phyloP scores from a whole-genome alignment of 2,113 vertebrate genomes.

The Neopipo cinnamomea region DNA sequence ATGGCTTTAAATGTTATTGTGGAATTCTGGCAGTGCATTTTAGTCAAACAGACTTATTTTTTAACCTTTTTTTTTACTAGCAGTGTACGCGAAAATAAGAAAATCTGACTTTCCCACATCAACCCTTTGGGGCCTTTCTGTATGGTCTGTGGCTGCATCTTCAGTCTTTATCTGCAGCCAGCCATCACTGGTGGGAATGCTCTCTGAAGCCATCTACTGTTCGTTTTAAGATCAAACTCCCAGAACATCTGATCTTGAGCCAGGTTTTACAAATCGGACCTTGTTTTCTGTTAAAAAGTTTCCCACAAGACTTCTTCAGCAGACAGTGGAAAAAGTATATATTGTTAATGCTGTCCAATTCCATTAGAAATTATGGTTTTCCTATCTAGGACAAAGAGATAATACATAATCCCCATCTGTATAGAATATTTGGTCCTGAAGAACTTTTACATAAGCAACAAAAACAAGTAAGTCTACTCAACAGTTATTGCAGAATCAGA shows the following conservation, averaged over 20 bases:
- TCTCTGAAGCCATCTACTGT: constrained; percentile 46
- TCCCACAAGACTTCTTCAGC: constrained; percentile 52
- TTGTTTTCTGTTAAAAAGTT: constrained; percentile 49
- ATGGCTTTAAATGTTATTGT: neutral
- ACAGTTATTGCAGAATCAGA: neutral
- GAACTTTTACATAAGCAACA: constrained; percentile 34
- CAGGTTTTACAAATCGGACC: constrained; percentile 47
- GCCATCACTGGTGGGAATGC: rapidly evolving
- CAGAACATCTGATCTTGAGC: neutral
- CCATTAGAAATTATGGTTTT: constrained; percentile 62
- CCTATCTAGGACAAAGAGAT: constrained; percentile 64
- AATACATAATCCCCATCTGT: constrained; percentile 62
- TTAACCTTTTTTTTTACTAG: neutral
- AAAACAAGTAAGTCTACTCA: neutral
- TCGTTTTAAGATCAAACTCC: neutral
- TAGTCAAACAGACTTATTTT: neutral
- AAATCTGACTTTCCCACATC: neutral
- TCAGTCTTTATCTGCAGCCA: neutral
- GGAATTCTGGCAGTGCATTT: neutral
- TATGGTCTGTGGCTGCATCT: neutral
- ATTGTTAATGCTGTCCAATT: constrained; percentile 73
- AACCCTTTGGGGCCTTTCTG: neutral
- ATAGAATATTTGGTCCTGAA: constrained; percentile 26
- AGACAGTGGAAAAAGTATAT: constrained; percentile 67
- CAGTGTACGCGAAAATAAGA: neutral